Base-by-base conservation (phyloP, 37 sponge, comb jelly and placozoan genomes). In the Axinella damicornis region DNA sequence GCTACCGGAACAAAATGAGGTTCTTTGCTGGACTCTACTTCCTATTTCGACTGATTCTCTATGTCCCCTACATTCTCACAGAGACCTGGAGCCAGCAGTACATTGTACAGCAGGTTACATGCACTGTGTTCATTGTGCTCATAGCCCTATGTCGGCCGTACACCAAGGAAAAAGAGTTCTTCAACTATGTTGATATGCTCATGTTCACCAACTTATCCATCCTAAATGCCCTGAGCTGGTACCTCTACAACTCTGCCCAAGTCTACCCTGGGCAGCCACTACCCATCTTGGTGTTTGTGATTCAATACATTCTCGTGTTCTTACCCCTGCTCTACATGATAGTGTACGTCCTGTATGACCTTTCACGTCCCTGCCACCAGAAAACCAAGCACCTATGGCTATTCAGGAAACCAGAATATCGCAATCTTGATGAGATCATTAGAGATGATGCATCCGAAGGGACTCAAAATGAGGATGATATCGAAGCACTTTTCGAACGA, bases 201-300 rank as follows among this genome's bases (percentile, higher is more conserved):
- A 90, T 90, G 19, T 85, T 84, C 71, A 57, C 71, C 34, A 79
- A 83, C 67, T 57, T 90, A 34, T 69, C 79, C 55, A 6, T 81
- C 37, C 27, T 90, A 11, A 90, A 84, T 56, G 22, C 34, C 19
- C 21, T 85, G 9, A 78, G 81, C 53, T 57, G 66, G 37, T 90
- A 85, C 24, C n/a, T 81, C 9, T 82, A 68, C 24, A 71, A 20
- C 0, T 39, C 54, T 25, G 30, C 30, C 24, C 63, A 83, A 36
- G 46, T 6, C 27, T 12, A 82, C 41, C 72, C 72, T 32, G 33
- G 4, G 35, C 27, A 15, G 1, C 57, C 59, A 31, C 56, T 22
- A 19, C 2, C 55, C 13, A 0, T 53, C 18, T 17, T 38, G 11
- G 57, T 31, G 9, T 81, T 81, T 41, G 13, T 66, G 1, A 11